Percentiles rank a stretch among this genome's conserved stretches.
These are phyloP conservation scores for Heliocidaris tuberculata DNA, from an alignment of 35 echinoderm and acorn worm species.

Conservation along the genomic window DNA sequence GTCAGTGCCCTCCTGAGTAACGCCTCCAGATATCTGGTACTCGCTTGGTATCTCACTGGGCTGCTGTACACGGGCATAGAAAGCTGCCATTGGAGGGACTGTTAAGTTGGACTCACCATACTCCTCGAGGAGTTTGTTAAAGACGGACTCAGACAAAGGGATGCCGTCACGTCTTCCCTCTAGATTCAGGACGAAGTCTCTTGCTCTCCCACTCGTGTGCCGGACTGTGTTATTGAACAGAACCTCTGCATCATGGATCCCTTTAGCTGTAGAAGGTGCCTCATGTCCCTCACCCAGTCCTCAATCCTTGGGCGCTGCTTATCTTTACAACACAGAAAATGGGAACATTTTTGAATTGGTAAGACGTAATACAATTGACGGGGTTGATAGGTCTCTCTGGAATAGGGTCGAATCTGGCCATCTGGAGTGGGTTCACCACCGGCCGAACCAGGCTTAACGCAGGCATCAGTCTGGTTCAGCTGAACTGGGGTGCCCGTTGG, in stretches of 20 bases:
- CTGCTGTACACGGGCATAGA: too few species aligned
- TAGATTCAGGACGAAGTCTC: not conserved
- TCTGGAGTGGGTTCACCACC: not conserved
- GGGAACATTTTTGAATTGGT: not conserved
- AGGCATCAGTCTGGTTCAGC: not conserved
- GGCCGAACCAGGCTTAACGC: not conserved
- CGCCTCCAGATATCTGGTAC: too few species aligned
- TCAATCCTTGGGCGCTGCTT: not conserved
- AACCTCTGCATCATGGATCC: not conserved
- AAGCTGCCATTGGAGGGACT: too few species aligned
- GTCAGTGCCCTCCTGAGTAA: too few species aligned
- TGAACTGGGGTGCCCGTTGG: too few species aligned
- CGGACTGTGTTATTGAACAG: not conserved
- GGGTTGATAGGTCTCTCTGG: not conserved
- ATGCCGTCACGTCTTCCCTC: not conserved
- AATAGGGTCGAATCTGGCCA: not conserved
- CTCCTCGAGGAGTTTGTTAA: not conserved
- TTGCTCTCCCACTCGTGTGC: not conserved
- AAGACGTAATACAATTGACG: not conserved
- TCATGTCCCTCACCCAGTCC: slow-evolving; percentile 47
- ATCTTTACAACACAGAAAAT: not conserved
- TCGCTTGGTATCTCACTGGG: too few species aligned
- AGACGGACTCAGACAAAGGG: not conserved
- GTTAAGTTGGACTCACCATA: not conserved
- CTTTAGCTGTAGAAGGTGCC: slow-evolving; percentile 22